Evolutionary conservation across 2,888 invertebrate species (phyloP), one percentile per base, ranked within the genome.

Genomic region (Aspidiotus rigidus): DNA sequence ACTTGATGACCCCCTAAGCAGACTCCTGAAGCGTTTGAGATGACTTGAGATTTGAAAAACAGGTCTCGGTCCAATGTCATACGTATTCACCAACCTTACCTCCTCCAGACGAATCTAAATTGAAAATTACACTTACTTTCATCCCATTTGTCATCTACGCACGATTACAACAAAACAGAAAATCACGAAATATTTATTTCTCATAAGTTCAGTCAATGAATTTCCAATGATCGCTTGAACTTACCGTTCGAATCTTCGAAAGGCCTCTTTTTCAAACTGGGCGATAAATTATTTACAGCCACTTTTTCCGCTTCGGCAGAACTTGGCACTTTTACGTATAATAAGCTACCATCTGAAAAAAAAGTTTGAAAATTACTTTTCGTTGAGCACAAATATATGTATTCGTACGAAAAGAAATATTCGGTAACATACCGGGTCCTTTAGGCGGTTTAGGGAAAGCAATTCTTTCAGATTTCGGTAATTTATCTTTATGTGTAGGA

Each of bases 401-500:
- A 6, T 13, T 16, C 16, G n/a, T 17, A n/a, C n/a, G 9, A 39
- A 6, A 60, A 17, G 8, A n/a, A 60, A n/a, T 13, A 62, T 11
- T 44, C 2, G 15, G 13, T 11, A n/a, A 71, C 73, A 71, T 75
- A 87, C 87, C 90, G 72, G 89, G 88, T 71, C 89, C 93, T 79
- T 91, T 92, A 62, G 93, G 93, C 73, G 93, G 93, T 79, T 90
- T 89, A 69, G 93, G 93, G 80, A 91, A 94, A 75, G 89, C 89
- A 74, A 89, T 85, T 77, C 87, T 85, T 74, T 85, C 85, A 53
- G 91, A 90, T 79, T 84, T 84, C 73, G 93, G 93, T 80, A 92
- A 84, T 80, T 86, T 84, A 75, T 85, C 85, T 72, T 84, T 84
- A 73, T 87, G 86, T 71, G 89, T 89, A 70, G 89, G 83, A 73